Percentiles rank a stretch among this genome's conserved stretches.
Evolutionary conservation across 2,113 vertebrate species (phyloP).

Genomic region (Herpailurus yagouaroundi): DNA sequence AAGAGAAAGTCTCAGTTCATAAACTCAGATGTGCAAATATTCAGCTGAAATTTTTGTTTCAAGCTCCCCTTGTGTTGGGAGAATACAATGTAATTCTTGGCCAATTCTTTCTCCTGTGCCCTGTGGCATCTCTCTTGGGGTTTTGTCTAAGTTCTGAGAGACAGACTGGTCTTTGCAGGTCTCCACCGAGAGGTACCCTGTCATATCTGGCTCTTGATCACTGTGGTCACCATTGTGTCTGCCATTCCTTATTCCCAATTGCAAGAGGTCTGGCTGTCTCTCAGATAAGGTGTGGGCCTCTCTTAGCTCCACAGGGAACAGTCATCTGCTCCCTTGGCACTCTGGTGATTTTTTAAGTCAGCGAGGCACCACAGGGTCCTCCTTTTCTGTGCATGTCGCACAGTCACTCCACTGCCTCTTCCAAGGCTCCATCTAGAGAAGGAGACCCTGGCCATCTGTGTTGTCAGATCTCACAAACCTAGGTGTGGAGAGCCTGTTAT

Average conservation of each 20-base stretch:
- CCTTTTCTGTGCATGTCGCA: not conserved
- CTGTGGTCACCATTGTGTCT: rapidly evolving
- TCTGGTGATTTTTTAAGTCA: not conserved
- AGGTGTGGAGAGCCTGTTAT: not conserved
- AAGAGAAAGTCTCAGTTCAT: not conserved
- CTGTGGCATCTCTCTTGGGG: not conserved
- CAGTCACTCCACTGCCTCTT: not conserved
- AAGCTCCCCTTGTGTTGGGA: not conserved
- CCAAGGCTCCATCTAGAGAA: not conserved
- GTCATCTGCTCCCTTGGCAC: not conserved
- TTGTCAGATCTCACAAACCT: not conserved
- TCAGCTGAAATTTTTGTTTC: not conserved
- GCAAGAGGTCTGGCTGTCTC: not conserved
- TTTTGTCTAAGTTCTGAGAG: not conserved
- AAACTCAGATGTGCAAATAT: not conserved
- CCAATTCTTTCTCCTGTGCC: not conserved
- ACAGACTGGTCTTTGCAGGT: not conserved
- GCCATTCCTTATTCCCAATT: not conserved
- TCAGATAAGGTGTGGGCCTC: not conserved
- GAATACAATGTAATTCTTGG: not conserved
- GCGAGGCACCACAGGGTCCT: rapidly evolving
- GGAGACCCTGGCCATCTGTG: not conserved
- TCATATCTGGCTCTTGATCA: not conserved
- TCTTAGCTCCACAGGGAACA: not conserved
- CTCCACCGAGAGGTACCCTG: not conserved